Percentiles rank a stretch among this genome's conserved stretches.
phyloP scores from a whole-genome alignment of 2,113 vertebrate species.

The Nothobranchius furzeri region DNA sequence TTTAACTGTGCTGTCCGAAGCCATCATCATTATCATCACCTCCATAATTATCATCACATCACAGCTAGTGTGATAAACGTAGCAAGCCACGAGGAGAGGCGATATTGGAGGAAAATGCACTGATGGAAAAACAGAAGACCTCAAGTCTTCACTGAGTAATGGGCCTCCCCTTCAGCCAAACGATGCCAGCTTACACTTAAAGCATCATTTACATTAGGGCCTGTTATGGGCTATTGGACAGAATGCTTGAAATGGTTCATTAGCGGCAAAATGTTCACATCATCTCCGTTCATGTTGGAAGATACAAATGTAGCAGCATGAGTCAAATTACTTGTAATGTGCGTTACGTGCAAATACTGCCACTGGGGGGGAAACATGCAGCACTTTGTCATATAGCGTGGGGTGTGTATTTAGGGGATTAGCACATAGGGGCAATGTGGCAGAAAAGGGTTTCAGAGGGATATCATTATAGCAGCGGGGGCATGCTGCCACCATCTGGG shows the following conservation, averaged over 20 bases:
- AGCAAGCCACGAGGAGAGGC: constrained; percentile 51
- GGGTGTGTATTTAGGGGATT: constrained; percentile 48
- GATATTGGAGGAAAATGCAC: constrained; percentile 35
- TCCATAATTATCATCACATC: constrained; percentile 57
- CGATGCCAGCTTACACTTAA: constrained; percentile 63
- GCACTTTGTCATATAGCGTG: constrained; percentile 45
- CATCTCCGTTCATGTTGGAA: constrained; percentile 56
- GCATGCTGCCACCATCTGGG: constrained; percentile 72
- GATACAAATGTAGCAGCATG: constrained; percentile 59
- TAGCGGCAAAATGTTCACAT: constrained; percentile 64
- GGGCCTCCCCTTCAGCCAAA: constrained; percentile 59
- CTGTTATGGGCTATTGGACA: constrained; percentile 60
- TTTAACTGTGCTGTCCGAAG: constrained; percentile 38
- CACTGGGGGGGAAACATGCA: constrained; percentile 51
- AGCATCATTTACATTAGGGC: constrained; percentile 73
- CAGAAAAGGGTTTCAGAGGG: constrained; percentile 46
- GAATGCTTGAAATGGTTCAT: constrained; percentile 60
- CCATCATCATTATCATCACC: constrained; percentile 48
- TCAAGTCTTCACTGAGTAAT: constrained; percentile 54
- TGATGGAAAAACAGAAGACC: constrained; percentile 35
- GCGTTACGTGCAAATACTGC: constrained; percentile 66
- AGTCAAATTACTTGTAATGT: constrained; percentile 67
- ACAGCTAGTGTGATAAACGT: constrained; percentile 49
- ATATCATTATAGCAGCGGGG: constrained; percentile 35
- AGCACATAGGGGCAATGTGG: constrained; percentile 46